Evolutionary conservation across 2,888 invertebrate species (phyloP).

Genomic region (Aricia artaxerxes): DNA sequence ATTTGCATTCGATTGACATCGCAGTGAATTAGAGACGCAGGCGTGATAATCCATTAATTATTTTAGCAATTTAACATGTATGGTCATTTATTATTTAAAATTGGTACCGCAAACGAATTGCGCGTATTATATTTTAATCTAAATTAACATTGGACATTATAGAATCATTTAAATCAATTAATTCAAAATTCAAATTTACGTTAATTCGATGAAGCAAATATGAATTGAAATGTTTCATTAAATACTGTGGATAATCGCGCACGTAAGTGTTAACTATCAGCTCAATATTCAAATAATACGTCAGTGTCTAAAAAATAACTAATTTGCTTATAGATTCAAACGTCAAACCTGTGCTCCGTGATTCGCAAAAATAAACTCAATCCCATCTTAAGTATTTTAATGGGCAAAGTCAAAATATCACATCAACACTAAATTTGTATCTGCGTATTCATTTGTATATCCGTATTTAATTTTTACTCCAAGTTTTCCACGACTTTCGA

Average conservation of each 20-base stretch:
- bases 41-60: slow-evolving; percentile 30
- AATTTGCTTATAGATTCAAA: too few species aligned
- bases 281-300: not conserved
- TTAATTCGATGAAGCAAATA: slow-evolving; percentile 22
- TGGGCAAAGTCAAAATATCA: too few species aligned
- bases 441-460: too few species aligned
- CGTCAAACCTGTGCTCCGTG: too few species aligned
- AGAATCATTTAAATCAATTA: slow-evolving; percentile 30
- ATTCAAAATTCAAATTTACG: slow-evolving; percentile 23
- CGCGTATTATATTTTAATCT: slow-evolving; percentile 25
- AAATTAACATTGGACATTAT: slow-evolving; percentile 30
- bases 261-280: not conserved
- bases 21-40: slow-evolving; percentile 27
- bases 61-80: slow-evolving; percentile 31
- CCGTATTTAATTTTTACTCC: too few species aligned
- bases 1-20: slow-evolving; percentile 31
- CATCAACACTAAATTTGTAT: too few species aligned
- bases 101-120: slow-evolving; percentile 26
- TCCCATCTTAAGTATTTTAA: too few species aligned
- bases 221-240: slow-evolving; percentile 15
- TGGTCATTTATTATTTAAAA: slow-evolving; percentile 29
- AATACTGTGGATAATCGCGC: not conserved
- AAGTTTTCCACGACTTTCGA: not conserved
- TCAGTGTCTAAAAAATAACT: too few species aligned
- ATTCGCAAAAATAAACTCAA: too few species aligned